Conservation (phyloP, 2,113 vertebrate genomes). For the Myotis yumanensis region DNA sequence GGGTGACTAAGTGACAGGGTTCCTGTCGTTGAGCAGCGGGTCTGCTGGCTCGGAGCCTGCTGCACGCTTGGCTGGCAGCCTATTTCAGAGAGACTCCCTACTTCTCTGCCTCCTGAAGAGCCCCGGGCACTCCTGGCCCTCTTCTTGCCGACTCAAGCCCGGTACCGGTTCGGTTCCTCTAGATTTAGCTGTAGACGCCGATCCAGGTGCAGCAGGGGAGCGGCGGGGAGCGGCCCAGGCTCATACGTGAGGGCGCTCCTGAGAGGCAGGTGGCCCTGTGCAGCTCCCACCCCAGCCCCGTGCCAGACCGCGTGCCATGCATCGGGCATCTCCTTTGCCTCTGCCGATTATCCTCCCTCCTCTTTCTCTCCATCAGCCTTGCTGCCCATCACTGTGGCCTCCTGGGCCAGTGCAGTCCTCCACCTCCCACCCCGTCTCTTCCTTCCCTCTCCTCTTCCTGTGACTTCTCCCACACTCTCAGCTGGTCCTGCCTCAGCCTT, state of each 20-base stretch:
- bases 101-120: not conserved
- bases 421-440: not conserved
- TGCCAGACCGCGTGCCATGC: rapidly evolving
- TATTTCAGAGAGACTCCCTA: not conserved
- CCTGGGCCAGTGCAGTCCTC: not conserved
- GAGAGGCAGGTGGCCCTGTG: not conserved
- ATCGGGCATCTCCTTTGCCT: not conserved
- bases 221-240: not conserved
- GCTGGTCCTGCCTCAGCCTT: not conserved
- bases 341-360: not conserved
- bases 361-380: not conserved
- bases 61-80: not conserved
- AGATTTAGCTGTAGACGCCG: not conserved
- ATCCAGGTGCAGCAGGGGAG: not conserved
- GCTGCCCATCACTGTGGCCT: not conserved
- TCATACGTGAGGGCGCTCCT: not conserved
- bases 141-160: slow-evolving; percentile 16
- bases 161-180: not conserved
- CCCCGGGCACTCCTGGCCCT: not conserved
- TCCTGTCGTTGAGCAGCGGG: not conserved
- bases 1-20: not conserved
- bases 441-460: not conserved
- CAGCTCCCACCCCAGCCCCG: rapidly evolving
- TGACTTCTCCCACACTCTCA: not conserved
- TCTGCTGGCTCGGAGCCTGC: not conserved